Conservation (phyloP, 2,797 vertebrate genomes). For the Psittacula derbiana region DNA sequence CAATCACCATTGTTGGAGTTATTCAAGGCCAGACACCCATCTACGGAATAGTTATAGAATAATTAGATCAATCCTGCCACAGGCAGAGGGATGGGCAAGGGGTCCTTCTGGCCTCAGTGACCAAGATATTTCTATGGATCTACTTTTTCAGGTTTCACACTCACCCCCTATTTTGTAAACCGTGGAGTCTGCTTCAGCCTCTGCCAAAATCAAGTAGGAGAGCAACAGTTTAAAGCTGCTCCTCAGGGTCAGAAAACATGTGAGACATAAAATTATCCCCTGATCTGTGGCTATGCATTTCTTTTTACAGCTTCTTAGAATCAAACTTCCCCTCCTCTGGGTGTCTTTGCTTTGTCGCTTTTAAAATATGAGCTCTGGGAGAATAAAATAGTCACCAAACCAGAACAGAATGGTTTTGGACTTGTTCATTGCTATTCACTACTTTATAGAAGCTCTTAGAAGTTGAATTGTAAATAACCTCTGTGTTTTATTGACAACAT, state of each 20-base stretch:
- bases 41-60: constrained; percentile 71
- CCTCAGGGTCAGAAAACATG: neutral
- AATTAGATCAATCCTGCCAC: constrained; percentile 73
- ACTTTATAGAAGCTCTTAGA: constrained; percentile 32
- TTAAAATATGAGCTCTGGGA: constrained; percentile 40
- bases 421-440: constrained; percentile 20
- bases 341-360: constrained; percentile 24
- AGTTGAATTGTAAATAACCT: constrained; percentile 18
- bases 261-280: constrained; percentile 30
- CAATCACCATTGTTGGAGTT: constrained; percentile 44
- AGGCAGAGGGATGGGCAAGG: constrained; percentile 35
- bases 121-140: constrained; percentile 14
- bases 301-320: constrained; percentile 36
- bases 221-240: neutral
- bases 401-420: constrained; percentile 33
- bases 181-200: neutral
- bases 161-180: neutral
- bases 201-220: neutral
- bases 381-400: constrained; percentile 30
- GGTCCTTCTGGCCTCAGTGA: constrained; percentile 46
- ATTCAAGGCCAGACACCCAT: constrained; percentile 54
- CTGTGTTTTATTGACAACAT: neutral
- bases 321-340: constrained; percentile 36
- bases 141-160: neutral
- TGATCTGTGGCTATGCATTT: constrained; percentile 13